A percentile compares a stretch with the other conserved stretches of the same genome.
Evolutionary conservation across 2,888 invertebrate species (phyloP).

Genomic region (Halictus quadricinctus): DNA sequence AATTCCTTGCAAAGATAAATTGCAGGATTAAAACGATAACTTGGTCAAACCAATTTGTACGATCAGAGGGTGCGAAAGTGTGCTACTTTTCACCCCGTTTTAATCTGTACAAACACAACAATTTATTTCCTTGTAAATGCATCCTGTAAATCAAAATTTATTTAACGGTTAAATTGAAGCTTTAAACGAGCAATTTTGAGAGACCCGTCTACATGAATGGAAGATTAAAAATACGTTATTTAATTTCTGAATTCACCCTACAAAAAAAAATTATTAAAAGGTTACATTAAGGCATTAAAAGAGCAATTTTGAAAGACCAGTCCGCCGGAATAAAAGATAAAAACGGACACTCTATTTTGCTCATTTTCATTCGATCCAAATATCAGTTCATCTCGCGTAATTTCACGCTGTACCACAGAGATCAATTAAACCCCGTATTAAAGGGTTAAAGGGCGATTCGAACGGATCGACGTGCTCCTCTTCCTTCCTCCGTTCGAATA

Average conservation of each 20-base stretch:
- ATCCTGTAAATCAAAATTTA: too few species aligned
- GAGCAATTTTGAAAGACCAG: background rate
- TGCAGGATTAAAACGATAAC: too few species aligned
- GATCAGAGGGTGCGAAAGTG: too few species aligned
- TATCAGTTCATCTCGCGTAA: background rate
- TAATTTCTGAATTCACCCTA: background rate
- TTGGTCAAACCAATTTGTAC: too few species aligned
- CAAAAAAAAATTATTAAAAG: too few species aligned
- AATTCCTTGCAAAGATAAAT: too few species aligned
- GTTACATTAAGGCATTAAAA: background rate
- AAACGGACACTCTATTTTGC: background rate
- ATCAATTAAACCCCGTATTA: background rate
- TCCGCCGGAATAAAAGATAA: background rate
- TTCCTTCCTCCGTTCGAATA: background rate
- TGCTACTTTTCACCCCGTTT: too few species aligned
- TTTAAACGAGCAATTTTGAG: background rate
- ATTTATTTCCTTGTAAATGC: too few species aligned
- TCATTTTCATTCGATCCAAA: background rate
- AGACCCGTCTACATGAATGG: too few species aligned
- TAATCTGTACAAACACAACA: too few species aligned
- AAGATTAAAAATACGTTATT: background rate
- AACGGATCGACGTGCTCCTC: background rate
- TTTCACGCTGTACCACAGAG: background rate
- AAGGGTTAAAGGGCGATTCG: background rate
- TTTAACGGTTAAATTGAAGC: background rate